These are phyloP conservation scores for Neuroterus valhalla DNA, from an alignment of 1,140 invertebrate genomes.

Conservation along the genomic window DNA sequence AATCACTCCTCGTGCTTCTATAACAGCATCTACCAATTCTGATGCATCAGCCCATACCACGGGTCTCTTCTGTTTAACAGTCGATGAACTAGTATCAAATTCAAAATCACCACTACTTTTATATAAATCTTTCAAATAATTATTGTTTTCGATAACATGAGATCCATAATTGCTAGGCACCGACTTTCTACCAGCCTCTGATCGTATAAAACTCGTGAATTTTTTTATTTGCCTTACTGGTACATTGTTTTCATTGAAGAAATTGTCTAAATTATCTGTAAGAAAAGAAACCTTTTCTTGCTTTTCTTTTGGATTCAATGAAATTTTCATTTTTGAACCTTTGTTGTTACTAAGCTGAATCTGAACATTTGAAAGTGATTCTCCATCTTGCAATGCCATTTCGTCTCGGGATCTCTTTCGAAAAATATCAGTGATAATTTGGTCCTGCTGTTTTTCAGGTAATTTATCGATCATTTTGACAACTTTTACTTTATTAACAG, in stretches of 20 bases:
- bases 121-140: background rate
- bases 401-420: background rate
- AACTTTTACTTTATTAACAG: background rate
- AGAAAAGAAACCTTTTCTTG: background rate
- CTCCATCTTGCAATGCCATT: background rate
- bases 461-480: background rate
- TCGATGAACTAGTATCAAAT: slow-evolving; percentile 1
- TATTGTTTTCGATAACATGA: background rate
- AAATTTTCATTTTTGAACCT: background rate
- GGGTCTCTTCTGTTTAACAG: background rate
- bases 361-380: background rate
- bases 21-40: slow-evolving; percentile 11
- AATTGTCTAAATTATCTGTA: slow-evolving; percentile 4
- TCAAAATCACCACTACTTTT: background rate
- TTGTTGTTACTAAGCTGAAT: background rate
- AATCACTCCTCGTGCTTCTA: background rate
- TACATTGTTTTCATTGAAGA: background rate
- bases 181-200: background rate
- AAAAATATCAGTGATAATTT: background rate
- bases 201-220: slow-evolving; percentile 8
- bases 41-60: slow-evolving; percentile 27
- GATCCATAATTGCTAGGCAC: background rate
- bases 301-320: background rate
- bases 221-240: slow-evolving; percentile 18
- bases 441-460: background rate